Base-by-base conservation (phyloP, 37 sponge, comb jelly and placozoan species). In the Theonella swinhoei region DNA sequence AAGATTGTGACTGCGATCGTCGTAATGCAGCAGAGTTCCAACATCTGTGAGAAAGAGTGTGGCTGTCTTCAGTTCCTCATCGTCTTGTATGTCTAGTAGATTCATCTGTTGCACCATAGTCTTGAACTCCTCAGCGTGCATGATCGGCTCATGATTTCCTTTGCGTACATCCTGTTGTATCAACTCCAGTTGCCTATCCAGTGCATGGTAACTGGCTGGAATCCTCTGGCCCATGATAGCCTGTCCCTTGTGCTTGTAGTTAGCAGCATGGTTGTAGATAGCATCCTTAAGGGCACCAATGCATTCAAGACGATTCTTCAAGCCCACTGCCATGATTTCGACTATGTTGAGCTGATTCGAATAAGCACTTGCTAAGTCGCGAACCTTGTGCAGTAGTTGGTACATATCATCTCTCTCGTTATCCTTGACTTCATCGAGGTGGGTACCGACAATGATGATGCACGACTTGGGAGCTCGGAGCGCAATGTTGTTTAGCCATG, bases 401-500 rank as follows among this genome's bases (percentile, higher is more conserved):
- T 80, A 72, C 20, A 82, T 76, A 9, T 75, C 40, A 14, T 72
- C 87, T 26, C 87, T 73, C 36, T 89, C 83, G 33, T 59, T 72
- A 2, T 92, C 93, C 1, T 77, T 20, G 2, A 97, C 88, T 35
- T 92, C 83, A 78, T 97, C 98, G 37, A 87, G 78, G 70, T 86
- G 85, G 9, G 98, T 97, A 28, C 91, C 98, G 1, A 97, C 88
- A 34, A 97, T 92, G 64, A 97, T 79, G 39, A 94, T 89, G 29
- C 80, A 80, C 34, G 95, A 95, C 30, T 81, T 64, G 19, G 93
- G 90, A 19, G 98, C 98, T 72, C 95, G 42, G 23, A 93, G 76
- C 26, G 91, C 88, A 39, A 97, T 94, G 77, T 94, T 97, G 68
- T 92, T 93, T 23, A 97, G 88, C 97, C 97, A 97, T 5, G 89